Percentiles rank a stretch among this genome's conserved stretches.
These are phyloP conservation scores for Oxyruncus cristatus DNA, from an alignment of 2,113 vertebrate genomes.

Conservation along the genomic window DNA sequence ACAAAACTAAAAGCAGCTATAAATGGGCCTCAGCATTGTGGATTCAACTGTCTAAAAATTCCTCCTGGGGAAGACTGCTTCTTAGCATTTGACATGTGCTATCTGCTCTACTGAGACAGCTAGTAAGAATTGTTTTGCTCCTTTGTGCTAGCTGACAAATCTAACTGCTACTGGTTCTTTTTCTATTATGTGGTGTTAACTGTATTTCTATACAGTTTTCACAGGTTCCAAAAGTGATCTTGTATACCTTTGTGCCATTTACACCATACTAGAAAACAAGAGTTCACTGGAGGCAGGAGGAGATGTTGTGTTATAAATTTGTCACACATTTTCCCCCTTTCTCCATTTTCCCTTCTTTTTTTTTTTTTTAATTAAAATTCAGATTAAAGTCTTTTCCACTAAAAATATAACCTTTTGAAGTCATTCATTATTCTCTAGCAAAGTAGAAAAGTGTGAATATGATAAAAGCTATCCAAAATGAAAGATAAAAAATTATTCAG, in stretches of 20 bases:
- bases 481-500: constrained; percentile 16
- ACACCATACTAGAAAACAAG: not conserved
- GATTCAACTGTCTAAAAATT: not conserved
- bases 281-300: not conserved
- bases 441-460: not conserved
- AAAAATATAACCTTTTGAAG: constrained; percentile 52
- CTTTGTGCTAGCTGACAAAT: not conserved
- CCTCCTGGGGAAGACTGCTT: not conserved
- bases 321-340: not conserved
- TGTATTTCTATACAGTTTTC: not conserved
- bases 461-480: constrained; percentile 39
- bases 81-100: not conserved
- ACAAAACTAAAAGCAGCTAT: not conserved
- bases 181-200: not conserved
- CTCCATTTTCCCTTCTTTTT: not conserved
- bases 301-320: not conserved
- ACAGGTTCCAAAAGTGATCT: not conserved
- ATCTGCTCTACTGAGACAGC: not conserved
- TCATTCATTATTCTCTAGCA: not conserved
- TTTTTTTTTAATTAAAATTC: not conserved
- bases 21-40: not conserved
- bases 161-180: not conserved
- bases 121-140: not conserved
- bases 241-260: not conserved
- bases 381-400: constrained; percentile 5